Evolutionary conservation across 2,113 vertebrate species (phyloP).

Genomic region (Copsychus sechellarum): DNA sequence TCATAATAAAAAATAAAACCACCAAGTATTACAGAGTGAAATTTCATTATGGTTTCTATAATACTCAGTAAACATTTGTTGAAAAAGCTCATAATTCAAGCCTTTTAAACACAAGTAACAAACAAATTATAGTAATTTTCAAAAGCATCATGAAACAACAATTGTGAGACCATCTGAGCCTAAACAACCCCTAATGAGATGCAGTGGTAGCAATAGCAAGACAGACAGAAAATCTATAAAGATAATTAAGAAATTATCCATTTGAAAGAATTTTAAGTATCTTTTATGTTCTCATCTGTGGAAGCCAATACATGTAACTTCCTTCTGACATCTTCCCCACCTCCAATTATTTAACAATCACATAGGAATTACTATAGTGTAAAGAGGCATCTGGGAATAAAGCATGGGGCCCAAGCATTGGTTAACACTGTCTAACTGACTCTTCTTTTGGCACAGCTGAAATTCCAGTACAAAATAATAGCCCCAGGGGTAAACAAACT

Average conservation of each 20-base stretch:
- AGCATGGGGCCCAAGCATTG: not conserved
- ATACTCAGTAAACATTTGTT: slow-evolving; percentile 8
- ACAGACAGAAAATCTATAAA: slow-evolving; percentile 63
- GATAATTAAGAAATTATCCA: slow-evolving; percentile 68
- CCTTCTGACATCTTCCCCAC: not conserved
- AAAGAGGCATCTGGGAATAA: slow-evolving; percentile 36
- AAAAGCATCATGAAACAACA: slow-evolving; percentile 40
- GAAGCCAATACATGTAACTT: not conserved
- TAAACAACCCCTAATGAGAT: slow-evolving; percentile 62
- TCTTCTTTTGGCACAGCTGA: slow-evolving; percentile 46
- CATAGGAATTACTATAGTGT: not conserved
- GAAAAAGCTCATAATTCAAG: slow-evolving; percentile 32
- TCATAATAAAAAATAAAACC: not conserved
- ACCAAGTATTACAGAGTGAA: not conserved
- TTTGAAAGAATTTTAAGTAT: slow-evolving; percentile 39
- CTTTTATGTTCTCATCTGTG: not conserved
- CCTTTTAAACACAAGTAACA: slow-evolving; percentile 38
- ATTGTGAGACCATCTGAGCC: slow-evolving; percentile 34
- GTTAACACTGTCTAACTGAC: slow-evolving; percentile 32
- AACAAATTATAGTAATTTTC: slow-evolving; percentile 67
- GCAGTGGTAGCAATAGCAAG: slow-evolving; percentile 36
- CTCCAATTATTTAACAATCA: slow-evolving; percentile 28
- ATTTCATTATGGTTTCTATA: slow-evolving; percentile 29
- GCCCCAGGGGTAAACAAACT: slow-evolving; percentile 62
- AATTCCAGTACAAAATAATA: slow-evolving; percentile 51